Evolutionary conservation across 2,113 vertebrate species (phyloP), one percentile per base, ranked within the genome.

Genomic region (Beaufortia kweichowensis): DNA sequence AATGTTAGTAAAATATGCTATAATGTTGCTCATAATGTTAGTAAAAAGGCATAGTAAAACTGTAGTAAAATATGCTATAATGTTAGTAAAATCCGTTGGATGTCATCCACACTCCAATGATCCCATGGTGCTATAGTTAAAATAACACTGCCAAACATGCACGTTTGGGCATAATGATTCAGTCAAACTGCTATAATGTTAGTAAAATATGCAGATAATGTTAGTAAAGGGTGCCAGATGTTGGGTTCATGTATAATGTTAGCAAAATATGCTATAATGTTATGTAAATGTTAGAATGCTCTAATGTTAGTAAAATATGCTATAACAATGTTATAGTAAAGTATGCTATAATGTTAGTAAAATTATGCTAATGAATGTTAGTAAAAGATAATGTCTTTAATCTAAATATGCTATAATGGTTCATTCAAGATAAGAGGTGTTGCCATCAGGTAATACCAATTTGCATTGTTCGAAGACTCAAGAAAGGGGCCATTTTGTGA

Each of bases 361-460:
- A n/a, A n/a, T n/a, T n/a, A n/a, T n/a, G n/a, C n/a, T n/a, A n/a
- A n/a, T n/a, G n/a, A n/a, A n/a, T n/a, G n/a, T n/a, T n/a, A n/a
- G n/a, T 66, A 12, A 24, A 43, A 43, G 43, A 19, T 50, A 26
- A 65, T 31, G 53, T 15, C 55, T 1, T 81, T n/a, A n/a, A n/a
- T n/a, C n/a, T n/a, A n/a, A n/a, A n/a, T n/a, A 75, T 0, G 60
- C 63, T 28, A 11, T 53, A 82, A 93, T n/a, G 92, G 92, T 0
- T 93, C 92, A 0, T 93, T 93, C 81, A 93, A 93, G 83, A 91
- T 93, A 62, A 85, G 92, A 84, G 92, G 92, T 8, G 90, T 92
- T 28, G 89, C 92, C 62, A 91, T n/a, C n/a, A n/a, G n/a, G n/a
- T n/a, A n/a, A n/a, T n/a, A 91, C 88, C 92, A 93, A 83, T 92